A percentile compares a stretch with the other conserved stretches of the same genome.
Evolutionary conservation across 2,113 vertebrate species (phyloP).

Genomic region (Brachyhypopomus occidentalis): DNA sequence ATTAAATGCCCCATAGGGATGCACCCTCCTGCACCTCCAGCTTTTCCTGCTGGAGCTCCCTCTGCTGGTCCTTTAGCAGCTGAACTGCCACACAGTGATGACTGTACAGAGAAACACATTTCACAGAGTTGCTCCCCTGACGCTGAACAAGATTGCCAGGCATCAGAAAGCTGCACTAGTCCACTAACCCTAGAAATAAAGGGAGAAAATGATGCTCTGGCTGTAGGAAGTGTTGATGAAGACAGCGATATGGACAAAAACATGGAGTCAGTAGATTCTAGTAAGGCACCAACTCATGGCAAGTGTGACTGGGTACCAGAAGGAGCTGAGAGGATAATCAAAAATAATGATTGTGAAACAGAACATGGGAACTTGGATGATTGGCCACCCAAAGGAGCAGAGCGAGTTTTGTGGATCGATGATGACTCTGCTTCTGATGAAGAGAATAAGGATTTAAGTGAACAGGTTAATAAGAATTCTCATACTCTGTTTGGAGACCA

Average conservation of each 20-base stretch:
- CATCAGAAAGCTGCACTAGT: background rate
- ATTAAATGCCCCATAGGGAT: conserved; percentile 59
- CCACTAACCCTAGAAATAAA: background rate
- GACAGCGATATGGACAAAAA: background rate
- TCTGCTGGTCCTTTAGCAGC: background rate
- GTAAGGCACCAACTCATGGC: background rate
- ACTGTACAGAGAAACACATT: background rate
- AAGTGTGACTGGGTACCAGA: conserved; percentile 4
- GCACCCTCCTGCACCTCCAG: background rate
- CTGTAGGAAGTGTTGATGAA: background rate
- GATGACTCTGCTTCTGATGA: conserved; percentile 12
- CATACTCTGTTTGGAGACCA: background rate
- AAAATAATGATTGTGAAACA: background rate
- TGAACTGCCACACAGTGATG: background rate
- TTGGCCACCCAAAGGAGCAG: conserved; percentile 31
- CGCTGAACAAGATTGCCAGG: background rate
- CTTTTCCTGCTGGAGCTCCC: background rate
- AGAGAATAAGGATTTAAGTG: background rate
- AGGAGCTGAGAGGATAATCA: conserved; percentile 9
- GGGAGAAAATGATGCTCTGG: background rate
- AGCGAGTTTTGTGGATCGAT: conserved; percentile 17
- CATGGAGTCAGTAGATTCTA: background rate
- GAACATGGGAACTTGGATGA: conserved; percentile 6
- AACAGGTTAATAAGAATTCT: conserved; percentile 9
- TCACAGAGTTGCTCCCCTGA: background rate